Percentiles rank a stretch among this genome's conserved stretches.
Evolutionary conservation across 2,888 invertebrate species (phyloP).

Genomic region (Phyto melanocephala): DNA sequence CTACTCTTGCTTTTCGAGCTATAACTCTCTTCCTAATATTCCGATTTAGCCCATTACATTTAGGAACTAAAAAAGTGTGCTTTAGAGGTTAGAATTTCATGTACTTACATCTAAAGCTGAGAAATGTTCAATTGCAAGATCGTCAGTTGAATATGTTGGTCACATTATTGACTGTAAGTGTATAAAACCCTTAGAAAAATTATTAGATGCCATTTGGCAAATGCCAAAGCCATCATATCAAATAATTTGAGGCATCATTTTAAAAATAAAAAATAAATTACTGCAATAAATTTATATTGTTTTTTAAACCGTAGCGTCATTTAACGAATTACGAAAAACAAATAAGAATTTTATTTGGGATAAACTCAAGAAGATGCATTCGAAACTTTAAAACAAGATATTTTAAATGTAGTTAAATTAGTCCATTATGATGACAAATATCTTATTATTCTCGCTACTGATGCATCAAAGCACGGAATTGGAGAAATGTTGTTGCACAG

Average conservation of each 20-base stretch:
- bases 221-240: conserved; percentile 47
- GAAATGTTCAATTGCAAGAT: conserved; percentile 50
- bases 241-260: conserved; percentile 51
- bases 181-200: too few relatives aligned
- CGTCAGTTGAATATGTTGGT: conserved; percentile 59
- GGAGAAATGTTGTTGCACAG: not conserved
- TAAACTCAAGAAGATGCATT: conserved; percentile 21
- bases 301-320: too few relatives aligned
- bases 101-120: conserved; percentile 40
- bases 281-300: conserved; percentile 59
- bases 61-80: conserved; percentile 35
- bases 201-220: conserved; percentile 40
- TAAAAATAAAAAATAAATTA: too few relatives aligned
- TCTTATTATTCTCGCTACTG: conserved; percentile 51
- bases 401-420: conserved; percentile 35
- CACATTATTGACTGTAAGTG: too few relatives aligned
- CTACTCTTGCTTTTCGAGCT: too few relatives aligned
- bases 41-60: too few relatives aligned
- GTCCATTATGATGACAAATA: conserved; percentile 49
- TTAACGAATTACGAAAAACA: conserved; percentile 37
- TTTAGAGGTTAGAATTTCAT: conserved; percentile 22
- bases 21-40: too few relatives aligned
- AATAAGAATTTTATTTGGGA: conserved; percentile 38
- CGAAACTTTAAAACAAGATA: conserved; percentile 19
- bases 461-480: conserved; percentile 31